Conservation (phyloP, 2,113 vertebrate genomes). For the Tenrec ecaudatus region DNA sequence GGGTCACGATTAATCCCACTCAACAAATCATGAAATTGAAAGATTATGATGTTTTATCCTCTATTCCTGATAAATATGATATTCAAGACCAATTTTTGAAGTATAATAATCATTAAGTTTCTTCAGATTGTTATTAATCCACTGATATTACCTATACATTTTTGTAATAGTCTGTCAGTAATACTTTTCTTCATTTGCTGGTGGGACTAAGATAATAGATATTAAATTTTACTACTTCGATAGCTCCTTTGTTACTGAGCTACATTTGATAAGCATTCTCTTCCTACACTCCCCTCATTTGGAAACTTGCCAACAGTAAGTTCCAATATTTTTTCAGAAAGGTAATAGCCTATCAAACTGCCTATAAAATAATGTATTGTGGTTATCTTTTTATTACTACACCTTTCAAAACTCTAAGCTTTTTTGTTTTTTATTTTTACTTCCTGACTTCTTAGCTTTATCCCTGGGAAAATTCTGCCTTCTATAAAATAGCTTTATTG, state of each 20-base stretch:
- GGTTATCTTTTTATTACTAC: background rate
- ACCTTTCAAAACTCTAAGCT: background rate
- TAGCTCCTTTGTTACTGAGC: background rate
- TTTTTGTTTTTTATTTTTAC: too few species aligned
- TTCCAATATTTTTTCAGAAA: slow-evolving; percentile 13
- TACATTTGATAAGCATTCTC: slow-evolving; percentile 41
- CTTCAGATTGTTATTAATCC: background rate
- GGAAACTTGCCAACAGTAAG: background rate
- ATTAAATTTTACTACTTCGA: background rate
- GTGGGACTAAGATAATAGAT: background rate
- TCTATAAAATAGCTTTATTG: too few species aligned
- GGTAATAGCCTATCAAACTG: background rate
- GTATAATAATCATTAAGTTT: background rate
- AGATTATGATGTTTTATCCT: background rate
- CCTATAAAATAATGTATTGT: background rate
- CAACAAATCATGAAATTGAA: background rate
- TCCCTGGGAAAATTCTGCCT: too few species aligned
- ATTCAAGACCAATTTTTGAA: background rate
- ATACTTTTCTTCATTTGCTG: background rate
- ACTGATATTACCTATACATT: background rate
- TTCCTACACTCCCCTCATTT: background rate
- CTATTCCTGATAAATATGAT: background rate
- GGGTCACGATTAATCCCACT: background rate
- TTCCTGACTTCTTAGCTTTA: too few species aligned
- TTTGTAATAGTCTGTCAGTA: background rate